These are phyloP conservation scores for Rhopalosiphum padi DNA, from an alignment of 1,140 invertebrate species.

Conservation along the genomic window DNA sequence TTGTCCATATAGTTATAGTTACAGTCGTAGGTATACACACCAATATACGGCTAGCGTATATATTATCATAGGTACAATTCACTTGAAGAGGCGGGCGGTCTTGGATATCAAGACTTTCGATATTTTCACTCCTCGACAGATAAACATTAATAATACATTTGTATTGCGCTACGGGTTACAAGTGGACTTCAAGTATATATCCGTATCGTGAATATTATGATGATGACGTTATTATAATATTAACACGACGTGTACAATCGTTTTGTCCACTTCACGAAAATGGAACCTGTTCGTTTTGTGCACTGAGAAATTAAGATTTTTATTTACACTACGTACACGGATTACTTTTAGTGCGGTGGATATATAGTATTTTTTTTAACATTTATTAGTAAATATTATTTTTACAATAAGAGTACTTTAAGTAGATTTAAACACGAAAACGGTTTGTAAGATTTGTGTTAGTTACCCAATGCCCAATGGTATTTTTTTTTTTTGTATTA, in stretches of 20 bases:
- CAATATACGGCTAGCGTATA: no score
- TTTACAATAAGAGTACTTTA: background rate
- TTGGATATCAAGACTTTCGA: background rate
- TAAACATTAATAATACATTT: background rate
- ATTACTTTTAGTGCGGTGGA: background rate
- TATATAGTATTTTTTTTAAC: background rate
- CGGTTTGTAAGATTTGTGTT: background rate
- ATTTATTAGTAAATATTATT: slow-evolving; percentile 4
- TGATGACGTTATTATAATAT: background rate
- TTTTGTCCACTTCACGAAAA: background rate
- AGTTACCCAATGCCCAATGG: no score
- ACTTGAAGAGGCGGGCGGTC: background rate
- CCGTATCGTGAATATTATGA: background rate
- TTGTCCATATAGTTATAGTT: background rate
- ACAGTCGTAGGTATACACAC: no score
- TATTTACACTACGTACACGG: background rate
- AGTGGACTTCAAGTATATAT: slow-evolving; percentile 1
- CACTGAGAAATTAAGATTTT: background rate
- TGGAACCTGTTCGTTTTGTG: background rate
- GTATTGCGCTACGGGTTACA: background rate
- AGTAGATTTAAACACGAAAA: background rate
- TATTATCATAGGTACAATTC: background rate
- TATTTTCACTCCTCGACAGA: background rate
- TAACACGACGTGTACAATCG: background rate
- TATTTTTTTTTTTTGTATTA: no score